These are phyloP conservation scores for Herpailurus yagouaroundi DNA, from an alignment of 2,113 vertebrate genomes.

Conservation along the genomic window DNA sequence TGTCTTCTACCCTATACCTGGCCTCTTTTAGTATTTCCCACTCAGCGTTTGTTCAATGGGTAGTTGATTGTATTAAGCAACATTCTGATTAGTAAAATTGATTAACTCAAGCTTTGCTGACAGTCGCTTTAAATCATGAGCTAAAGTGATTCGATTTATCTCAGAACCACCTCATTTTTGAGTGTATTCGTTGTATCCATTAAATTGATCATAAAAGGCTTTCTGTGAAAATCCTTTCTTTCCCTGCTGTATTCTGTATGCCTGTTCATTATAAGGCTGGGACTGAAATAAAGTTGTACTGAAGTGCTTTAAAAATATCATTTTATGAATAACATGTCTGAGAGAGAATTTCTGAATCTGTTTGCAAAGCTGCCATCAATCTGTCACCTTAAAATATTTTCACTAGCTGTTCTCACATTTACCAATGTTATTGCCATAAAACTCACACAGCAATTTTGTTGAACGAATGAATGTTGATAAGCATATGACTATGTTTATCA, in stretches of 20 bases:
- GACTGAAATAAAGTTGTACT: slow-evolving; percentile 50
- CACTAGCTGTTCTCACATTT: neutral
- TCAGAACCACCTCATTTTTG: slow-evolving; percentile 2
- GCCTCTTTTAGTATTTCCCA: neutral
- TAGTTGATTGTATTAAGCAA: neutral
- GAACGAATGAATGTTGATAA: slow-evolving; percentile 12
- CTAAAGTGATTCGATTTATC: slow-evolving; percentile 56
- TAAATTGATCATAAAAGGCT: slow-evolving; percentile 52
- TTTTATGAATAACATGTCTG: slow-evolving; percentile 47
- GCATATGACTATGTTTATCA: neutral
- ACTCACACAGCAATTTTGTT: neutral
- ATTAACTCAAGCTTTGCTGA: slow-evolving; percentile 43
- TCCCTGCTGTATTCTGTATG: neutral
- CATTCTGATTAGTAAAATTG: slow-evolving; percentile 43
- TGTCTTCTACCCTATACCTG: neutral
- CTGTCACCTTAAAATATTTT: slow-evolving; percentile 64
- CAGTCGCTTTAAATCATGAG: slow-evolving; percentile 53
- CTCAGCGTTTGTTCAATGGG: neutral
- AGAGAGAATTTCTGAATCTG: slow-evolving; percentile 56
- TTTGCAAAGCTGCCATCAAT: slow-evolving; percentile 53
- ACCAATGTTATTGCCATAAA: neutral
- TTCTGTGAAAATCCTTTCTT: slow-evolving; percentile 33
- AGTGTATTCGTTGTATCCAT: slow-evolving; percentile 35
- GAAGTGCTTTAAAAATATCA: slow-evolving; percentile 67
- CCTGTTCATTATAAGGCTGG: slow-evolving; percentile 32